Evolutionary conservation across 2,113 vertebrate genomes (phyloP).

Genomic region (Oncorhynchus gorbuscha): DNA sequence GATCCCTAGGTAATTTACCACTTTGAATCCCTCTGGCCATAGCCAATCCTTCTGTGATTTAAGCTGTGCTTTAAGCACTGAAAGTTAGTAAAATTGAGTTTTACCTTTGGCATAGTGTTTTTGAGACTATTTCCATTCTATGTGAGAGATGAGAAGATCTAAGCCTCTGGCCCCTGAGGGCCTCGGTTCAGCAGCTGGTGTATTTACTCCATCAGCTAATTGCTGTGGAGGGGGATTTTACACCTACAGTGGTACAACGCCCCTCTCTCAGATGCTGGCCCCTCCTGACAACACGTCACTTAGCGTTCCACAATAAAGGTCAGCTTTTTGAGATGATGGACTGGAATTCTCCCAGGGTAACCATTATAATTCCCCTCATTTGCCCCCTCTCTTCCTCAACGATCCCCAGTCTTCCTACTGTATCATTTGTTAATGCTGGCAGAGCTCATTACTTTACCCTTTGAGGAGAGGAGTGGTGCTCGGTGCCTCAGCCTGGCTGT

Average conservation of each 20-base stretch:
- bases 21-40: too few species aligned
- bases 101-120: not conserved
- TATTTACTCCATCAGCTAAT: constrained; percentile 3
- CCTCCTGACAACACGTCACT: not conserved
- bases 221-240: constrained; percentile 27
- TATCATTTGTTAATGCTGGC: constrained; percentile 27
- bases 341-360: constrained; percentile 1
- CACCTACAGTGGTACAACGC: constrained; percentile 27
- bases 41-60: too few species aligned
- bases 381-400: not conserved
- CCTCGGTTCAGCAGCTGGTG: not conserved
- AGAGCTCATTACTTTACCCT: constrained; percentile 23
- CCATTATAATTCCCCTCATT: constrained; percentile 27
- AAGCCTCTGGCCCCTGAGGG: not conserved
- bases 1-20: too few species aligned
- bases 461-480: not conserved
- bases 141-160: not conserved
- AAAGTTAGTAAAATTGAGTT: not conserved
- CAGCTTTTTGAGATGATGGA: constrained; percentile 27
- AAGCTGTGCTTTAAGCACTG: not conserved
- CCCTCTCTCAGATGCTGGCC: not conserved
- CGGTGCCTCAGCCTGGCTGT: constrained; percentile 6
- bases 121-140: not conserved
- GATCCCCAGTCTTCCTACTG: not conserved
- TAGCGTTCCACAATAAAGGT: constrained; percentile 19